phyloP scores from a whole-genome alignment of 2,888 invertebrate species.

The Slavum lentiscoides region DNA sequence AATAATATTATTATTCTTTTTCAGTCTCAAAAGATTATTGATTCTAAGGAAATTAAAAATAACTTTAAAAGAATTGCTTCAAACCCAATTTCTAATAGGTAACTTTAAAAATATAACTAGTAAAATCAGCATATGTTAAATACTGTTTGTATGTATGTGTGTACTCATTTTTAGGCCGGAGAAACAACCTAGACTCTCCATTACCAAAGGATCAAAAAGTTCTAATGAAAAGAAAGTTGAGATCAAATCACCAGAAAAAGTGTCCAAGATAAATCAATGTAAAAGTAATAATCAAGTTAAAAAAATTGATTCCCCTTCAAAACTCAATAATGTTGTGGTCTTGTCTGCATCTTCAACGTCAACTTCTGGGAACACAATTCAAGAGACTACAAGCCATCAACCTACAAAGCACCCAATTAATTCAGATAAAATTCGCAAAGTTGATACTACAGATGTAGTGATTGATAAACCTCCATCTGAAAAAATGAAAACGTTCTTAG shows the following conservation, averaged over 20 bases:
- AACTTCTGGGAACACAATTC: background rate
- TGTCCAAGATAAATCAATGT: background rate
- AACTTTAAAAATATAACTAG: background rate
- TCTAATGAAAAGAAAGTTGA: background rate
- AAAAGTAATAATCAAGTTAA: background rate
- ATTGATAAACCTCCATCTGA: background rate
- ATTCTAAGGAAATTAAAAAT: background rate
- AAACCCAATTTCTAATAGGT: conserved; percentile 7
- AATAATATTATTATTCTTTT: background rate
- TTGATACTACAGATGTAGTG: background rate
- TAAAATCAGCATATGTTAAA: background rate
- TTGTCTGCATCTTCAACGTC: background rate
- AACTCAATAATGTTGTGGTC: background rate
- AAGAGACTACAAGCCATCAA: background rate
- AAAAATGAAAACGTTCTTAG: background rate
- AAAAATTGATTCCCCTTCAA: background rate
- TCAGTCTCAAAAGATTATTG: background rate
- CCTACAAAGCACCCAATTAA: background rate
- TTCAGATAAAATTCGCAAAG: conserved; percentile 6
- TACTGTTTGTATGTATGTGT: background rate
- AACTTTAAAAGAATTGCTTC: conserved; percentile 6
- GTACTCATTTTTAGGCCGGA: conserved; percentile 3
- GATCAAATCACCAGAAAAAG: background rate
- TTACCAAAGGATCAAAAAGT: background rate
- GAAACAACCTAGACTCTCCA: conserved; percentile 6